Conservation (phyloP, 2,797 vertebrate genomes). For the Sebastes kiyomatsui region DNA sequence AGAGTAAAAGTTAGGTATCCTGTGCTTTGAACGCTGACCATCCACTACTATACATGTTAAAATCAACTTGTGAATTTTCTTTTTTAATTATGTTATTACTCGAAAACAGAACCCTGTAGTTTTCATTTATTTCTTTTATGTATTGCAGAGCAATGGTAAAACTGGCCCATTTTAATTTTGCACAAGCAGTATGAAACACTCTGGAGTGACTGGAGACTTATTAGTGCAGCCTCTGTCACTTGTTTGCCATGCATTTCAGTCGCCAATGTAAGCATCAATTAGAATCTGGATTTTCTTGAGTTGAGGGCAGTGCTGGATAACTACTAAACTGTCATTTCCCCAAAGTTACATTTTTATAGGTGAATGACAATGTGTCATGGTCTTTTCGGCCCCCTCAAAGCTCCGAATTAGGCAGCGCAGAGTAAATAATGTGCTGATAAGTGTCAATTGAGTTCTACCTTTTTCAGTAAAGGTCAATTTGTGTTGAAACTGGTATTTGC, state of each 20-base stretch:
- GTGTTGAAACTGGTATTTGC: constrained; percentile 1
- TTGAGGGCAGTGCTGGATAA: not conserved
- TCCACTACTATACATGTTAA: not conserved
- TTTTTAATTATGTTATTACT: not conserved
- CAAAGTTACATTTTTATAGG: not conserved
- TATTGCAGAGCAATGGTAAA: not conserved
- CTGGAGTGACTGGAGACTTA: not conserved
- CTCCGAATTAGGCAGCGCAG: not conserved
- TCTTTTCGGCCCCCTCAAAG: not conserved
- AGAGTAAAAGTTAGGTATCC: not conserved
- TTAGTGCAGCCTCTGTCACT: not conserved
- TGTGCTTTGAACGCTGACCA: not conserved
- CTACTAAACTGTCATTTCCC: not conserved
- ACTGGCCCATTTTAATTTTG: constrained; percentile 3
- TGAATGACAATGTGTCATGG: not conserved
- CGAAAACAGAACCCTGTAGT: not conserved
- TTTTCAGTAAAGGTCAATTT: constrained; percentile 14
- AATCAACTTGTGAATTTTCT: not conserved
- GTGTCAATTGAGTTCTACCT: not conserved
- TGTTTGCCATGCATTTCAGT: not conserved
- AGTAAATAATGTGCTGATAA: not conserved
- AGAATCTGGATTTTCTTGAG: not conserved
- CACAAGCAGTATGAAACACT: constrained; percentile 4
- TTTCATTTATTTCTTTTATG: not conserved
- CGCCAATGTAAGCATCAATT: not conserved